Conservation (phyloP, 2,797 vertebrate genomes). For the Poecile montanus region DNA sequence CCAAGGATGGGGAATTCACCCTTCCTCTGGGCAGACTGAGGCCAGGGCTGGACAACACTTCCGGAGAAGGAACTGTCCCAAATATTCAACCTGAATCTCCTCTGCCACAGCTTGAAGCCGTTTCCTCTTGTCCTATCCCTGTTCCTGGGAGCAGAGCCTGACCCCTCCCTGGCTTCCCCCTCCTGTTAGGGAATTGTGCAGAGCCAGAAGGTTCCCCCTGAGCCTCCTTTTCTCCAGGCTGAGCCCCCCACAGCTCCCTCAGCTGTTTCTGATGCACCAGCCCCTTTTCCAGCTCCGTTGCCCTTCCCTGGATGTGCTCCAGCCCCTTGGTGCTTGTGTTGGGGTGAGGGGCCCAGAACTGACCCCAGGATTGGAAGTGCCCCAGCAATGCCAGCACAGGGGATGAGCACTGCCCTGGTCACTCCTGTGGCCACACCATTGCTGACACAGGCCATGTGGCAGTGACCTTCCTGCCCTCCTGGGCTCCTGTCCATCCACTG, state of each 20-base stretch:
- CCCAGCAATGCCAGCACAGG: not conserved
- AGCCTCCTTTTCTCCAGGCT: not conserved
- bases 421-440: not conserved
- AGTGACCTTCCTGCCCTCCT: not conserved
- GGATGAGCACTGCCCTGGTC: not conserved
- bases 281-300: accelerated
- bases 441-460: not conserved
- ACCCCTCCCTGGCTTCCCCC: accelerated
- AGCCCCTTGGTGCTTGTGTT: not conserved
- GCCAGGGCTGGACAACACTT: not conserved
- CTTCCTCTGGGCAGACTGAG: not conserved
- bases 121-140: not conserved
- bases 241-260: not conserved
- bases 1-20: not conserved
- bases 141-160: not conserved
- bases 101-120: not conserved
- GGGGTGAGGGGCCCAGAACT: not conserved
- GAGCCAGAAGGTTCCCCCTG: not conserved
- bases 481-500: not conserved
- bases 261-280: not conserved
- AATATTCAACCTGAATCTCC: not conserved
- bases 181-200: not conserved
- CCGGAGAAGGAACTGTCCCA: not conserved
- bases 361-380: not conserved
- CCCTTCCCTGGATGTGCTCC: not conserved